Percentiles rank a stretch among this genome's conserved stretches.
These are phyloP conservation scores for Polymixis lichenea DNA, from an alignment of 2,888 invertebrate genomes.

Conservation along the genomic window DNA sequence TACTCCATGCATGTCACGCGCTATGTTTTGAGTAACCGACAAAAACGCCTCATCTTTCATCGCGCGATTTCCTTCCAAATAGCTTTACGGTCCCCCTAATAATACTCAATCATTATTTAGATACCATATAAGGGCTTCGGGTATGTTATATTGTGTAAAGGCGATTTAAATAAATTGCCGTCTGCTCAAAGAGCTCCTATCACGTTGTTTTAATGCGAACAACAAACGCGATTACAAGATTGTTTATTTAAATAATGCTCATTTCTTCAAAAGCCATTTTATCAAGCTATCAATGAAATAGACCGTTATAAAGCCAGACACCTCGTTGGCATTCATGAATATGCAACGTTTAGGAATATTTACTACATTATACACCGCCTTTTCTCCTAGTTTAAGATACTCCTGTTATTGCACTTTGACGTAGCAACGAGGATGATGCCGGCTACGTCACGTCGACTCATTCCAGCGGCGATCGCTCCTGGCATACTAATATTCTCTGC, in stretches of 20 bases:
- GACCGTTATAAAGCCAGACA: constrained; percentile 37
- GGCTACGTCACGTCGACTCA: constrained; percentile 86
- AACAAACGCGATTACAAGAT: constrained; percentile 19
- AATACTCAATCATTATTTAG: constrained; percentile 77
- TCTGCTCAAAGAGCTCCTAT: constrained; percentile 5
- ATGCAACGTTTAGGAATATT: constrained; percentile 55
- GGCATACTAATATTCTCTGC: constrained; percentile 88
- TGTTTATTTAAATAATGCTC: constrained; percentile 33
- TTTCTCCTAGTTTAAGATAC: constrained; percentile 74
- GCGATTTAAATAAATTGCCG: constrained; percentile 37
- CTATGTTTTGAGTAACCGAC: constrained; percentile 78
- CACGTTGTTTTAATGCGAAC: constrained; percentile 27
- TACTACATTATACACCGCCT: constrained; percentile 48
- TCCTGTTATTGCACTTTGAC: constrained; percentile 85
- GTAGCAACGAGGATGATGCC: constrained; percentile 78
- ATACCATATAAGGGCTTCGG: constrained; percentile 25
- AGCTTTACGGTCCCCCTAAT: constrained; percentile 77
- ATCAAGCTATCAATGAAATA: constrained; percentile 35
- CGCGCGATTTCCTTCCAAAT: constrained; percentile 79
- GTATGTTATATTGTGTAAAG: constrained; percentile 18
- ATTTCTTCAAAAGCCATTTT: constrained; percentile 21
- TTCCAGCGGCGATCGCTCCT: constrained; percentile 85
- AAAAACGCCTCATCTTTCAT: constrained; percentile 81
- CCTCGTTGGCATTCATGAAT: constrained; percentile 36
- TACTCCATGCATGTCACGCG: constrained; percentile 80